phyloP scores from a whole-genome alignment of 2,113 vertebrate species.

The Oryzias woworae region DNA sequence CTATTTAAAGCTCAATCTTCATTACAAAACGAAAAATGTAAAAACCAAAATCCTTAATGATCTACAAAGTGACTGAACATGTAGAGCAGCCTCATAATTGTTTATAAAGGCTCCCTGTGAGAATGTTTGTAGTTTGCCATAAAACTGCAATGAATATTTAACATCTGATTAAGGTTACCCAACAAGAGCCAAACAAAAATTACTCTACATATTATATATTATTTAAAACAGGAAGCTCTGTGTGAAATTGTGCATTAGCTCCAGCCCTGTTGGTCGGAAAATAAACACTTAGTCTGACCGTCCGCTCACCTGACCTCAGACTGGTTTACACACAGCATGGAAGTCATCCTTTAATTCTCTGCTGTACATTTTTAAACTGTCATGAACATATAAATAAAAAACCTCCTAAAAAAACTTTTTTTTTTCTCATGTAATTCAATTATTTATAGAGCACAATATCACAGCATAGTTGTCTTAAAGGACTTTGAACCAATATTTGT shows the following conservation, averaged over 20 bases:
- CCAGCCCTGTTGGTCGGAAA: not conserved
- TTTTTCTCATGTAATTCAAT: not conserved
- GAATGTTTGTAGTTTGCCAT: no score
- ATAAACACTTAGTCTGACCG: not conserved
- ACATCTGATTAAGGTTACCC: not conserved
- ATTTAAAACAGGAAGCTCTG: constrained; percentile 9
- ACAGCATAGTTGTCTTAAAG: no score
- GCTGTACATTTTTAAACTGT: not conserved
- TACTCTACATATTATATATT: not conserved
- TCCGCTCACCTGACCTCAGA: not conserved
- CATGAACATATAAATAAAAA: not conserved
- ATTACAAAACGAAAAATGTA: not conserved
- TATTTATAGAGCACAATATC: no score
- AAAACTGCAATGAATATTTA: not conserved
- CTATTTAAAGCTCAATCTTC: not conserved
- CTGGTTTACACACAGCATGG: not conserved
- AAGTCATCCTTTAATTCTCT: not conserved
- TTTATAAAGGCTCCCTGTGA: no score
- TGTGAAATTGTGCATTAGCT: not conserved
- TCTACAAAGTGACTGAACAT: no score
- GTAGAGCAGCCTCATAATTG: no score
- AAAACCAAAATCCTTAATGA: not conserved
- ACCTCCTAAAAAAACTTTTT: not conserved
- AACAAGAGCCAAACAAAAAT: constrained; percentile 3
- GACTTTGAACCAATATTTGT: no score